Evolutionary conservation across 1,140 invertebrate genomes (phyloP), one percentile per base, ranked within the genome.

Genomic region (Condylostylus longicornis): DNA sequence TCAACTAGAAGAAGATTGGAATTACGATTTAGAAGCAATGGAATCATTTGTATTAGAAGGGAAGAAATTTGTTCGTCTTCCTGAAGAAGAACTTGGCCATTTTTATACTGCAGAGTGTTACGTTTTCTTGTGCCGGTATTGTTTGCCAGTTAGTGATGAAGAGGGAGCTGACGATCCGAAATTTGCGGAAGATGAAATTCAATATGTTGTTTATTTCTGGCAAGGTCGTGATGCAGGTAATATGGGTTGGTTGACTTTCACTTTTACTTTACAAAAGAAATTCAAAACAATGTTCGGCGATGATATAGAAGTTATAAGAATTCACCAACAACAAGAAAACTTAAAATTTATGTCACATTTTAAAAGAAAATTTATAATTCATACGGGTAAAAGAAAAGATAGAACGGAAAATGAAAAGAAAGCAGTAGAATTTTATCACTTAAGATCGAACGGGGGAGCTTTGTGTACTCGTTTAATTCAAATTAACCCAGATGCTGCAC

Each of bases 201-300:
- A 95, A 52, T 96, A 88, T 66, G 87, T 95, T 22, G 93, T 98
- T 7, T 98, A 98, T 61, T 99, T 99, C 64, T 99, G 95, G 95
- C 95, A 99, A 69, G 91, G 93, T 1, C 66, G 95, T 43, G 81
- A 95, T 53, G 93, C 95, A 3, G 81, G 83, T 30, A 98, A 98
- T 64, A 98, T 98, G 91, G 95, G 94, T 15, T 98, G 94, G 94
- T 70, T 98, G 0, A 97, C 90, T 7, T 99, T 99, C 63, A 98
- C 94, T 1, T 98, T 98, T 64, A 87, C 84, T 47, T 70, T 98
- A 37, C 89, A 97, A 64, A 91, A 96, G 55, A 97, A 95, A 64
- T 98, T 98, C 66, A 94, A 98, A 63, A 74, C 79, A 14, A 68
- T 96, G 40, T 98, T 95, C 61, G 83, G 88, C 22, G 84, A 91